phyloP scores from a whole-genome alignment of 2,113 vertebrate genomes.

The Xyliphius kryptos region DNA sequence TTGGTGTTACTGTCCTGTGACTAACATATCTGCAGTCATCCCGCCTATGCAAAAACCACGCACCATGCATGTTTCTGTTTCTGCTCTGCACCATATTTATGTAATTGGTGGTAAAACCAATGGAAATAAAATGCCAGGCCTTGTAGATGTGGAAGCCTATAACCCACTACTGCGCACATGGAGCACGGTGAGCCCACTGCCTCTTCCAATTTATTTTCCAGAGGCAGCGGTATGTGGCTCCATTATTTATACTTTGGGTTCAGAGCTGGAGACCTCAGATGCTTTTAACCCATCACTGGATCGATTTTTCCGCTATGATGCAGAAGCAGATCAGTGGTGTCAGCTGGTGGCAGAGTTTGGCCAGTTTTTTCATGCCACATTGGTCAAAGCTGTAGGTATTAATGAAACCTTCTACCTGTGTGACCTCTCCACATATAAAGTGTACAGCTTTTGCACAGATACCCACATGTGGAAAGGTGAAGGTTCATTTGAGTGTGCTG shows the following conservation, averaged over 20 bases:
- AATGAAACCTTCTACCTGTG: slow-evolving; percentile 86
- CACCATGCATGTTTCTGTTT: slow-evolving; percentile 87
- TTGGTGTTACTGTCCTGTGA: slow-evolving; percentile 89
- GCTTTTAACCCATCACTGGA: slow-evolving; percentile 94
- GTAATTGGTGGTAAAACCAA: slow-evolving; percentile 87
- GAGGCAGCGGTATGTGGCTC: slow-evolving; percentile 84
- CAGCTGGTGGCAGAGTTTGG: slow-evolving; percentile 92
- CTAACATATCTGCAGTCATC: slow-evolving; percentile 69
- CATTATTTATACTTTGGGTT: slow-evolving; percentile 87
- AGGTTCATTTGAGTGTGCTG: slow-evolving; percentile 94
- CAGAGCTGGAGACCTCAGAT: slow-evolving; percentile 86
- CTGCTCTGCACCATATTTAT: slow-evolving; percentile 77
- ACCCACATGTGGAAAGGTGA: slow-evolving; percentile 90
- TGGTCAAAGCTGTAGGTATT: slow-evolving; percentile 89
- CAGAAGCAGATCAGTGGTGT: slow-evolving; percentile 86
- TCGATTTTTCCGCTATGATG: slow-evolving; percentile 87
- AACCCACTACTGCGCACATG: slow-evolving; percentile 79
- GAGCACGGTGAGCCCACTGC: slow-evolving; percentile 78
- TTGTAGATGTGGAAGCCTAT: slow-evolving; percentile 88
- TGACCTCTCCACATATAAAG: slow-evolving; percentile 94
- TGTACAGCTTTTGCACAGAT: slow-evolving; percentile 94
- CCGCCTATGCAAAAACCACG: slow-evolving; percentile 82
- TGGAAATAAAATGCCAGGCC: slow-evolving; percentile 67
- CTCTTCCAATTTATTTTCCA: slow-evolving; percentile 87
- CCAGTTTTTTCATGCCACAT: slow-evolving; percentile 90